phyloP scores from a whole-genome alignment of 2,888 invertebrate genomes.

The Mimas tiliae region DNA sequence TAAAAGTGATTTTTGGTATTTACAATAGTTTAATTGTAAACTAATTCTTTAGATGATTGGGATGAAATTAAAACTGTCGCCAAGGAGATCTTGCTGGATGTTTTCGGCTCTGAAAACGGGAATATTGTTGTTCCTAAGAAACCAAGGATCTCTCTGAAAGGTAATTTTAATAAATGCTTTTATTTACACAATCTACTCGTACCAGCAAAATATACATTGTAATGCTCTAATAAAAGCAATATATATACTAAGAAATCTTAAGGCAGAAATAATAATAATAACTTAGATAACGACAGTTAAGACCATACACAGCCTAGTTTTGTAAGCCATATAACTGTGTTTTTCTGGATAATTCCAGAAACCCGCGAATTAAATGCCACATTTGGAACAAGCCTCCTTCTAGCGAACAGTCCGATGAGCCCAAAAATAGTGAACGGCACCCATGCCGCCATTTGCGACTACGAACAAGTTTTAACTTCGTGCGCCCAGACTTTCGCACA shows the following conservation, averaged over 20 bases:
- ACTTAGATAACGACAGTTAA: no score
- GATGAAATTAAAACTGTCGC: conserved; percentile 91
- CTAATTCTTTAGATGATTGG: conserved; percentile 89
- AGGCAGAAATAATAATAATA: no score
- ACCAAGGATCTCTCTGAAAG: conserved; percentile 90
- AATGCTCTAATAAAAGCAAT: no score
- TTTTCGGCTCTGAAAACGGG: conserved; percentile 83
- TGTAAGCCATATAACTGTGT: no score
- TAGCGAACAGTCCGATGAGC: conserved; percentile 98
- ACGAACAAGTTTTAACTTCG: conserved; percentile 89
- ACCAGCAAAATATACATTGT: no score
- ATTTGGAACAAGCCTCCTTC: conserved; percentile 96
- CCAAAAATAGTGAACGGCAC: conserved; percentile 98
- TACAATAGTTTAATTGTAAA: no score
- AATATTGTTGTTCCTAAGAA: conserved; percentile 83
- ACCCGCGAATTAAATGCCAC: conserved; percentile 93
- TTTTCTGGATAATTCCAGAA: conserved; percentile 85
- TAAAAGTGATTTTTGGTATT: no score
- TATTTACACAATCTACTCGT: no score
- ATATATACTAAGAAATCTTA: no score
- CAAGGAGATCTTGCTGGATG: conserved; percentile 86
- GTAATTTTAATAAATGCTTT: conserved; percentile 67
- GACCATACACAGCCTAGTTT: no score
- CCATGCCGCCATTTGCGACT: conserved; percentile 95
- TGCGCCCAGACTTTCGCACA: conserved; percentile 89